These are phyloP conservation scores for Zosterops lateralis DNA, from an alignment of 2,113 vertebrate genomes.

Conservation along the genomic window DNA sequence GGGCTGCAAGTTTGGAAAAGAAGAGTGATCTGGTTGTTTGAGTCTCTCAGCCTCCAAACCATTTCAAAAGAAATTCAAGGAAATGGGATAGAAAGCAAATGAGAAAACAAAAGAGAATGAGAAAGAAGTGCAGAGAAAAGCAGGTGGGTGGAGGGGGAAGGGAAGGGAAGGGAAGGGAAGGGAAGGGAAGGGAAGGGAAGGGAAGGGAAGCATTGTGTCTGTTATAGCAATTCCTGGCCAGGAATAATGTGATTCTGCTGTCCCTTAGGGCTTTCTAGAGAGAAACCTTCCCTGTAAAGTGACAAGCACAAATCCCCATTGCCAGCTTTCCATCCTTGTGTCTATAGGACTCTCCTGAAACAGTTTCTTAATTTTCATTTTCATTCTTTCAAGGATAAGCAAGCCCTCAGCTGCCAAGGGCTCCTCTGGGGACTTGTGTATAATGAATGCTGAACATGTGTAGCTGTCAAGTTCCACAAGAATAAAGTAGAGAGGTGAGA, in stretches of 20 bases:
- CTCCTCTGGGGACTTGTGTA: conserved; percentile 24
- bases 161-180: not conserved
- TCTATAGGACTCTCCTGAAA: not conserved
- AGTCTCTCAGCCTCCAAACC: not conserved
- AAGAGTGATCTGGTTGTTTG: not conserved
- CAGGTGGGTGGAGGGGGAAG: too few relatives aligned
- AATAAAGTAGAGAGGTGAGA: conserved; percentile 26
- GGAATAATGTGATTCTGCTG: not conserved
- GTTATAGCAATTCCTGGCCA: not conserved
- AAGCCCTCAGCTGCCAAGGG: conserved; percentile 31
- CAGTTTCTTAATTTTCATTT: not conserved
- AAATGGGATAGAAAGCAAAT: not conserved
- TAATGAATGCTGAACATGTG: conserved; percentile 57
- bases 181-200: not conserved
- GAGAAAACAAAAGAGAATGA: not conserved
- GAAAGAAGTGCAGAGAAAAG: not conserved
- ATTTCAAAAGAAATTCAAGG: not conserved
- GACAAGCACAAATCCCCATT: not conserved
- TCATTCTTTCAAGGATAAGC: conserved; percentile 41
- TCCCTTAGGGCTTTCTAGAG: not conserved
- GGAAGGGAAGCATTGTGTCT: fast-evolving
- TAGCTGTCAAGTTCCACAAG: conserved; percentile 49
- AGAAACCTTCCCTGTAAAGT: not conserved
- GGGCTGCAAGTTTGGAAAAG: not conserved
- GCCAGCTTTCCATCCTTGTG: not conserved